phyloP scores from a whole-genome alignment of 2,113 vertebrate genomes.

The Terrapene triunguis region DNA sequence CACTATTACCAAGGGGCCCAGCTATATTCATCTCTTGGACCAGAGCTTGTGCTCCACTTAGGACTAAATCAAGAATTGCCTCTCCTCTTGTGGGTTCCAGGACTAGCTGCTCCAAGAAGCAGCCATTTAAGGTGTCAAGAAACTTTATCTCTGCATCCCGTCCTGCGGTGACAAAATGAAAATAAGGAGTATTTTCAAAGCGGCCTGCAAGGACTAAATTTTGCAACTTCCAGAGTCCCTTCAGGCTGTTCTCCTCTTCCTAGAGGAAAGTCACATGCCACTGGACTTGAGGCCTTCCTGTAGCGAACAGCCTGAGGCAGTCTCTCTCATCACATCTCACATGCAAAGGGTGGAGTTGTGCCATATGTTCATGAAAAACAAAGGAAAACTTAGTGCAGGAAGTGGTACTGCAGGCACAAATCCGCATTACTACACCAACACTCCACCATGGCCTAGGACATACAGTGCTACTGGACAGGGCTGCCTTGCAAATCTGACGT shows the following conservation, averaged over 20 bases:
- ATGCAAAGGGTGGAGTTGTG: accelerated
- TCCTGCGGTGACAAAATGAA: no score
- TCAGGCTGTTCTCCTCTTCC: not conserved
- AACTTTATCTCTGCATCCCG: no score
- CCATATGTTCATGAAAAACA: accelerated
- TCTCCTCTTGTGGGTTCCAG: no score
- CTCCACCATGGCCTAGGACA: not conserved
- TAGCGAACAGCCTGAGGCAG: not conserved
- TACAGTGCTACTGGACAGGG: accelerated
- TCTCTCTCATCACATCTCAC: accelerated
- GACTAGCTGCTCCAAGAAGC: no score
- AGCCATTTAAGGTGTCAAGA: no score
- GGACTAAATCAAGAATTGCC: no score
- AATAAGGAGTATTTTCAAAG: no score
- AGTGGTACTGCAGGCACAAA: not conserved
- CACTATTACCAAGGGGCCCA: no score
- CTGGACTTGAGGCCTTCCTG: accelerated
- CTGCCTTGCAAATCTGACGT: accelerated
- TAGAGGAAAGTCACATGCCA: not conserved
- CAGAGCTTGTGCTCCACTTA: no score
- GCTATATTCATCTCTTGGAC: no score
- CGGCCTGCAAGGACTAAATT: accelerated
- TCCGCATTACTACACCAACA: accelerated
- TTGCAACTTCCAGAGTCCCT: not conserved
- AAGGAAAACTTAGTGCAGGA: not conserved